Evolutionary conservation across 2,888 invertebrate species (phyloP).

Genomic region (Leptinotarsa tumamoca): DNA sequence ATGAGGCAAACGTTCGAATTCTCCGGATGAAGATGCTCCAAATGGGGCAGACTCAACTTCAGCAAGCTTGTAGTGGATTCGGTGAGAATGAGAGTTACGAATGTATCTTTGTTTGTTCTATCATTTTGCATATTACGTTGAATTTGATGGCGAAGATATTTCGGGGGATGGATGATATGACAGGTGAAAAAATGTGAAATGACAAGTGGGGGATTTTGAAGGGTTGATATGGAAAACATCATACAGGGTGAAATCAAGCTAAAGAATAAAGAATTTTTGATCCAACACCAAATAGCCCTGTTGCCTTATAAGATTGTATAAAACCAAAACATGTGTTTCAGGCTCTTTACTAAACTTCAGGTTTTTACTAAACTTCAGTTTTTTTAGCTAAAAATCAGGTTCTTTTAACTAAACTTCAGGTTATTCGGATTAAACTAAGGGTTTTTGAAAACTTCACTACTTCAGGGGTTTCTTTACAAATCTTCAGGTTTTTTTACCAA

Average conservation of each 20-base stretch:
- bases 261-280: too few relatives aligned
- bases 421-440: too few relatives aligned
- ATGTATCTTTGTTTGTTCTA: conserved; percentile 50
- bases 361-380: too few relatives aligned
- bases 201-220: neutral
- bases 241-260: neutral
- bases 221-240: neutral
- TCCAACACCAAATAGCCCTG: neutral
- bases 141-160: neutral
- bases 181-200: conserved; percentile 1
- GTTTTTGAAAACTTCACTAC: too few relatives aligned
- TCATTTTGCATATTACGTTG: conserved; percentile 39
- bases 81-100: conserved; percentile 60
- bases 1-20: conserved; percentile 55
- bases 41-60: conserved; percentile 57
- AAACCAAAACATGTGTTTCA: too few relatives aligned
- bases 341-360: too few relatives aligned
- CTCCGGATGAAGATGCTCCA: conserved; percentile 56
- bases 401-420: too few relatives aligned
- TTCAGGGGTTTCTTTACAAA: too few relatives aligned
- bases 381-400: too few relatives aligned
- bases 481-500: too few relatives aligned
- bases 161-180: conserved; percentile 25
- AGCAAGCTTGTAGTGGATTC: conserved; percentile 62
- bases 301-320: neutral